A percentile compares a stretch with the other conserved stretches of the same genome.
Evolutionary conservation across 2,888 invertebrate genomes (phyloP).

Genomic region (Mythimna ferrago): DNA sequence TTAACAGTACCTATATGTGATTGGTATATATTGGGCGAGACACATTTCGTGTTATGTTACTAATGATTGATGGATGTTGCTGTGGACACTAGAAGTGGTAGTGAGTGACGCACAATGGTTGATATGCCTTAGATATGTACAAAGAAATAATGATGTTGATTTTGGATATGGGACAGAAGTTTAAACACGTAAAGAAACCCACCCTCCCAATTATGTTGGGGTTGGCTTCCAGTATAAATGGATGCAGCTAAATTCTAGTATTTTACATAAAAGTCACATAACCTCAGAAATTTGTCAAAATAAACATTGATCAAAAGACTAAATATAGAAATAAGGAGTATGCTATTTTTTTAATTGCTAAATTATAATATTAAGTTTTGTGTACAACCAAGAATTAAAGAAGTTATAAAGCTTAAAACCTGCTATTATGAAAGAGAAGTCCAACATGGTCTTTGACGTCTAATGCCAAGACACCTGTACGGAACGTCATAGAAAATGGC

Average conservation of each 20-base stretch:
- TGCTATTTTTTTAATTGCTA: no score
- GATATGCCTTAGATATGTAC: neutral
- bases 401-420: no score
- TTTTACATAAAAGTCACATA: neutral
- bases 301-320: neutral
- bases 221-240: no score
- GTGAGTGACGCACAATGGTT: constrained; percentile 24
- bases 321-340: neutral
- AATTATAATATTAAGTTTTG: no score
- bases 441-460: no score
- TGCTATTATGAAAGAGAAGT: no score
- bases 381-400: no score
- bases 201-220: no score
- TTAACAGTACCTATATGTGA: neutral
- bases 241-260: neutral
- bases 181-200: neutral
- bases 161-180: constrained; percentile 4
- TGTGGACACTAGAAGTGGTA: constrained; percentile 2
- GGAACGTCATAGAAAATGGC: no score
- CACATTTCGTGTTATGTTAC: constrained; percentile 41
- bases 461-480: no score
- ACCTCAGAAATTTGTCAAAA: neutral
- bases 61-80: constrained; percentile 37
- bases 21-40: constrained; percentile 42
- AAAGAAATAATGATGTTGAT: constrained; percentile 11